Conservation (phyloP, 2,113 vertebrate genomes). For the Pygoscelis antarcticus region DNA sequence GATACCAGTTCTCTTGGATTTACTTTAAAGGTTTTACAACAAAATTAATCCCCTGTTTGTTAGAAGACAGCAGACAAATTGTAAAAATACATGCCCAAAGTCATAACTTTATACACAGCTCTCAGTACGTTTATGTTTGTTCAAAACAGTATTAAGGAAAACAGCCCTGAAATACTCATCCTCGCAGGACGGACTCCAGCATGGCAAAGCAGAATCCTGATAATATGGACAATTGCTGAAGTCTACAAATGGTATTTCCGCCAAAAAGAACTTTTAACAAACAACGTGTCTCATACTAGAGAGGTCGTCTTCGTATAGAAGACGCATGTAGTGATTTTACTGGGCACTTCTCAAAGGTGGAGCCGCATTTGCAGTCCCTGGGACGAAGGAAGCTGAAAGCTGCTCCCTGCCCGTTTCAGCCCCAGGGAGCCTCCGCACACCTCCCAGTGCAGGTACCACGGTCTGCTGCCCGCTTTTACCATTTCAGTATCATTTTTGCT, state of each 20-base stretch:
- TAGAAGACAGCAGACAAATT: neutral
- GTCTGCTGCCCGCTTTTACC: neutral
- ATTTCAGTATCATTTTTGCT: too few relatives aligned
- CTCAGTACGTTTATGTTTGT: neutral
- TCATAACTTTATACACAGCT: neutral
- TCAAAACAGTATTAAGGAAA: neutral
- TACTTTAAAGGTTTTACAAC: neutral
- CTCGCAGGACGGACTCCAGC: neutral
- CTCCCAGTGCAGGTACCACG: accelerated
- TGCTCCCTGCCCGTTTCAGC: neutral
- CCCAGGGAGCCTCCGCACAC: neutral
- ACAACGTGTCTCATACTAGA: neutral
- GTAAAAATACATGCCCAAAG: neutral
- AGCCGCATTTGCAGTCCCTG: neutral
- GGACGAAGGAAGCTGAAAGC: neutral
- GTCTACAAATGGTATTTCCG: neutral
- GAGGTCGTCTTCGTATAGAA: neutral
- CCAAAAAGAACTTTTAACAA: neutral
- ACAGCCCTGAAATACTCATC: neutral
- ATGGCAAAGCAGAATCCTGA: neutral
- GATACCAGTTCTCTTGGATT: neutral
- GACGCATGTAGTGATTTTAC: neutral
- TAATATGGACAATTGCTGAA: accelerated
- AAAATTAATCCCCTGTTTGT: neutral
- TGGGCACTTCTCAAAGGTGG: too few relatives aligned